Evolutionary conservation across 2,113 vertebrate species (phyloP).

Genomic region (Lethenteron camtschaticum): DNA sequence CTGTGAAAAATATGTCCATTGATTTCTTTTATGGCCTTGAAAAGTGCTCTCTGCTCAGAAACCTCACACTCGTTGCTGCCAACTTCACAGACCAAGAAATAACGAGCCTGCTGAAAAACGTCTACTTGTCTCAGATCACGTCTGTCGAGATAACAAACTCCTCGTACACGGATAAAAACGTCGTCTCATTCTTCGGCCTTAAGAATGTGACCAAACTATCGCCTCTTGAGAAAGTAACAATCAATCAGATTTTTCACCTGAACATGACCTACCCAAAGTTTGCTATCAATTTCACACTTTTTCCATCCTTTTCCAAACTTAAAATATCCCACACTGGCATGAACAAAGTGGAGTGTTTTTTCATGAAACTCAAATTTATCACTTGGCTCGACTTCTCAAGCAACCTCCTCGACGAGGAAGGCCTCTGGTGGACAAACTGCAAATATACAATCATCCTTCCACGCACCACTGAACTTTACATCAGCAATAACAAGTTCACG

Average conservation of each 20-base stretch:
- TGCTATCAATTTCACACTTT: slow-evolving; percentile 1
- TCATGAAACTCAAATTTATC: not conserved
- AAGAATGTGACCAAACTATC: not conserved
- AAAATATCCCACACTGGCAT: slow-evolving; percentile 2
- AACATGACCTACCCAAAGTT: slow-evolving; percentile 3
- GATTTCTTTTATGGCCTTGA: not conserved
- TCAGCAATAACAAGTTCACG: not conserved
- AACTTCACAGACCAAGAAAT: not conserved
- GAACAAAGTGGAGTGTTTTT: not conserved
- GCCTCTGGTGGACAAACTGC: slow-evolving; percentile 1
- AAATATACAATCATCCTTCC: not conserved
- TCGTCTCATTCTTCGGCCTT: not conserved
- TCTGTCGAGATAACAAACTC: not conserved
- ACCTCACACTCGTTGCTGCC: not conserved
- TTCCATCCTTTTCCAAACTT: not conserved
- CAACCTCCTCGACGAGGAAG: not conserved
- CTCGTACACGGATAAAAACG: not conserved
- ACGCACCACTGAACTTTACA: not conserved
- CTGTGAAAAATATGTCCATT: not conserved
- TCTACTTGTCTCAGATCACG: not conserved
- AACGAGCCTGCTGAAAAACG: not conserved
- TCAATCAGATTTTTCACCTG: not conserved
- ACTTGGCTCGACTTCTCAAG: not conserved
- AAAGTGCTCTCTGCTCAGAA: not conserved
- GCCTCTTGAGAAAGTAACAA: not conserved